These are phyloP conservation scores for Nycticryphes semicollaris DNA, from an alignment of 2,113 vertebrate species.

Conservation along the genomic window DNA sequence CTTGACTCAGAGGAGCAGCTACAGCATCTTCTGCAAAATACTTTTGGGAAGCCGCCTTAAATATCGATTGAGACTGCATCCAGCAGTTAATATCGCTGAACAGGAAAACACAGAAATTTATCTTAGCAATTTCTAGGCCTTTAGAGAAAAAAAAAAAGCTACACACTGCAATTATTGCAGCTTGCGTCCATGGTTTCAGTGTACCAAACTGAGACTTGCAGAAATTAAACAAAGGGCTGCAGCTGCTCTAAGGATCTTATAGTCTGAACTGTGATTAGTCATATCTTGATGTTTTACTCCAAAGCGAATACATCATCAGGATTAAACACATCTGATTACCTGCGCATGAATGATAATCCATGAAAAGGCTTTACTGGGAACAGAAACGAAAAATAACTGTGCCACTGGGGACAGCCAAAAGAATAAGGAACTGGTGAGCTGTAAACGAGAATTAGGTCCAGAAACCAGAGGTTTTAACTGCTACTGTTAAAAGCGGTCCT, in stretches of 20 bases:
- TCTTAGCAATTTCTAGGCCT: not conserved
- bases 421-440: not conserved
- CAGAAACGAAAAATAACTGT: not conserved
- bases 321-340: not conserved
- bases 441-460: not conserved
- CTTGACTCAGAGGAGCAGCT: not conserved
- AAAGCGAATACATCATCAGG: not conserved
- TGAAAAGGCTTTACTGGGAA: not conserved
- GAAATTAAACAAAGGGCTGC: not conserved
- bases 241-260: not conserved
- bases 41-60: not conserved
- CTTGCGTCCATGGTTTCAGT: not conserved
- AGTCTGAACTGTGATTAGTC: not conserved
- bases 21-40: not conserved
- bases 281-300: not conserved
- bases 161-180: not conserved
- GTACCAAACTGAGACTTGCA: not conserved
- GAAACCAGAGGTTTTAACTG: not conserved
- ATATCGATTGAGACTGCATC: not conserved
- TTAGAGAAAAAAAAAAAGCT: not conserved
- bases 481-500: not conserved
- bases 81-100: not conserved
- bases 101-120: not conserved
- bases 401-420: not conserved
- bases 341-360: not conserved